A percentile compares a stretch with the other conserved stretches of the same genome.
Evolutionary conservation across 37 sponge, comb jelly and placozoan genomes (phyloP).

Genomic region (Beroe forskalii): DNA sequence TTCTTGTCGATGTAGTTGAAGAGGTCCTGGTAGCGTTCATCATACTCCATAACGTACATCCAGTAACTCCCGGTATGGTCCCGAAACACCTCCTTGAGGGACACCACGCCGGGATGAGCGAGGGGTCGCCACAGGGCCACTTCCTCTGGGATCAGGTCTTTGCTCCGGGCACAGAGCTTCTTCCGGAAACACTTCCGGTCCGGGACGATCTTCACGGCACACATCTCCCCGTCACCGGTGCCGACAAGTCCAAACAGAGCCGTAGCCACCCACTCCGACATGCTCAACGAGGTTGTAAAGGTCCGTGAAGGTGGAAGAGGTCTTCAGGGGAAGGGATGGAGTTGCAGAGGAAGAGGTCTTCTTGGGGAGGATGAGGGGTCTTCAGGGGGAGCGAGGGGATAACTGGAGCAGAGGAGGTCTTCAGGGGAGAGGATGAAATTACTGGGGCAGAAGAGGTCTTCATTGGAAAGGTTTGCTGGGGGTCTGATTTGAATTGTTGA

Average conservation of each 20-base stretch:
- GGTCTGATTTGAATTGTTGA: too few relatives aligned
- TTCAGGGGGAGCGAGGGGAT: too few relatives aligned
- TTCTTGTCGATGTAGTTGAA: conserved; percentile 61
- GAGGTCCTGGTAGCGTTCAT: background rate
- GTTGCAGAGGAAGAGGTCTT: too few relatives aligned
- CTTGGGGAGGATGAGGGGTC: too few relatives aligned
- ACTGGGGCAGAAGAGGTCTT: background rate
- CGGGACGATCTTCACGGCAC: conserved; percentile 49
- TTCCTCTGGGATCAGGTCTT: background rate
- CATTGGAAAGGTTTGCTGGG: too few relatives aligned
- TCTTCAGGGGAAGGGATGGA: too few relatives aligned
- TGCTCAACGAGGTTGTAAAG: conserved; percentile 28
- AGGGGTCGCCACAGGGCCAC: conserved; percentile 61
- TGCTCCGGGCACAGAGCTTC: background rate
- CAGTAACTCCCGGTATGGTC: background rate
- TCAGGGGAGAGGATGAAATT: too few relatives aligned
- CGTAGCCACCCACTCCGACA: conserved; percentile 50
- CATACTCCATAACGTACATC: conserved; percentile 55
- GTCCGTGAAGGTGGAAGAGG: conserved; percentile 22
- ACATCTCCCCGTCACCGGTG: conserved; percentile 18
- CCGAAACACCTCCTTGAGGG: conserved; percentile 26
- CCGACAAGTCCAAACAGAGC: conserved; percentile 50
- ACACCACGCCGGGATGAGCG: background rate
- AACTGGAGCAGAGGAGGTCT: background rate
- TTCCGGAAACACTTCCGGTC: conserved; percentile 49